phyloP scores from a whole-genome alignment of 2,113 vertebrate genomes.

The Rhodinocichla rosea region DNA sequence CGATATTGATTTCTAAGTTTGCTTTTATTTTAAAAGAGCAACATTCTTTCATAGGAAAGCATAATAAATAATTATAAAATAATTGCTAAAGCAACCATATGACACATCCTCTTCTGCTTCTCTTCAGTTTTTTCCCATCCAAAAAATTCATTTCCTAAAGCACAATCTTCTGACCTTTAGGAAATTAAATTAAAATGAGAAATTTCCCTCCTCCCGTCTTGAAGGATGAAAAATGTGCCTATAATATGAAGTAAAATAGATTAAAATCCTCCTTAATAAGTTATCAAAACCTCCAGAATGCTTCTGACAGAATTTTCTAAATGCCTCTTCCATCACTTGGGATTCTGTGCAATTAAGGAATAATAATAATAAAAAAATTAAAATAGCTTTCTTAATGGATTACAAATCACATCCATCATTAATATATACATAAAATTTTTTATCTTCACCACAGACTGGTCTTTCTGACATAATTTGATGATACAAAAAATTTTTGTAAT shows the following conservation, averaged over 20 bases:
- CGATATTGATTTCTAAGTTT: not conserved
- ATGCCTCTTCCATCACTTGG: not conserved
- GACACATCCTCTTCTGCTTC: not conserved
- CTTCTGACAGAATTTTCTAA: not conserved
- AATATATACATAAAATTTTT: slow-evolving; percentile 23
- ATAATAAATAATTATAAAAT: slow-evolving; percentile 8
- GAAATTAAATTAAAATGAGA: slow-evolving; percentile 21
- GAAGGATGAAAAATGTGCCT: not conserved
- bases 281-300: slow-evolving; percentile 15
- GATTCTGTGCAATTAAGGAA: not conserved
- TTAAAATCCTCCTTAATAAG: not conserved
- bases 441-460: slow-evolving; percentile 8
- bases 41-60: not conserved
- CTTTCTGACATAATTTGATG: slow-evolving; percentile 36
- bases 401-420: not conserved
- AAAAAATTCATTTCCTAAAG: not conserved
- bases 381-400: not conserved
- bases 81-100: not conserved
- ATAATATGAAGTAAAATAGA: not conserved
- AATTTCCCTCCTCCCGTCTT: not conserved
- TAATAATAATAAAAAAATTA: not conserved
- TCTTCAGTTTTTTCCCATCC: not conserved
- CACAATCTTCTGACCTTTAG: slow-evolving; percentile 13
- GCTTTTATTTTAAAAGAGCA: not conserved
- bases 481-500: not conserved